Percentiles rank a stretch among this genome's conserved stretches.
Conservation (phyloP, 2,888 invertebrate genomes). For the Sabellastarte sp. region DNA sequence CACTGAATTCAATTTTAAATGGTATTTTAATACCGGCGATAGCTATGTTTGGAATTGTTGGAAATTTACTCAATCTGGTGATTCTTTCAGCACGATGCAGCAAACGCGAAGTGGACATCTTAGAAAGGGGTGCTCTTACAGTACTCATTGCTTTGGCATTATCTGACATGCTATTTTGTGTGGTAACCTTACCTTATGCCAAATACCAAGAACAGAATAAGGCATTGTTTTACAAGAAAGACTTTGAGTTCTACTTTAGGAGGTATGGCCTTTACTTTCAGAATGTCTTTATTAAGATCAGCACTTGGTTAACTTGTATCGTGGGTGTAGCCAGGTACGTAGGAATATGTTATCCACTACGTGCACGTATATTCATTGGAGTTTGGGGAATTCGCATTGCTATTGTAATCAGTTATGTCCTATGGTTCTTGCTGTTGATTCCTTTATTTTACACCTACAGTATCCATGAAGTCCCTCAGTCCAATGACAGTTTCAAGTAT, state of each 20-base stretch:
- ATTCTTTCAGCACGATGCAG: conserved; percentile 47
- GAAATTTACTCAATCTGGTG: conserved; percentile 47
- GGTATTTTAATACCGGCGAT: conserved; percentile 43
- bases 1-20: conserved; percentile 32
- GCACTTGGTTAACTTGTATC: conserved; percentile 54
- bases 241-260: conserved; percentile 37
- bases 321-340: conserved; percentile 54
- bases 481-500: too few relatives aligned
- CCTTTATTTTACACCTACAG: conserved; percentile 20
- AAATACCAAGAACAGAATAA: conserved; percentile 28
- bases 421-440: conserved; percentile 15
- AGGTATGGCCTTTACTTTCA: conserved; percentile 45
- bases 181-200: conserved; percentile 45
- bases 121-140: conserved; percentile 53
- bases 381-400: conserved; percentile 36
- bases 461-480: not conserved
- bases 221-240: conserved; percentile 20
- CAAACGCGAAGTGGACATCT: conserved; percentile 43
- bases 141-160: conserved; percentile 52
- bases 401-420: conserved; percentile 28
- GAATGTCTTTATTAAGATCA: conserved; percentile 53
- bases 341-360: conserved; percentile 56
- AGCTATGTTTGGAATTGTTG: conserved; percentile 47
- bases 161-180: conserved; percentile 53
- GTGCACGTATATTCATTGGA: conserved; percentile 49